These are phyloP conservation scores for Myotis findleyi DNA, from an alignment of 2,797 vertebrate genomes.

Conservation along the genomic window DNA sequence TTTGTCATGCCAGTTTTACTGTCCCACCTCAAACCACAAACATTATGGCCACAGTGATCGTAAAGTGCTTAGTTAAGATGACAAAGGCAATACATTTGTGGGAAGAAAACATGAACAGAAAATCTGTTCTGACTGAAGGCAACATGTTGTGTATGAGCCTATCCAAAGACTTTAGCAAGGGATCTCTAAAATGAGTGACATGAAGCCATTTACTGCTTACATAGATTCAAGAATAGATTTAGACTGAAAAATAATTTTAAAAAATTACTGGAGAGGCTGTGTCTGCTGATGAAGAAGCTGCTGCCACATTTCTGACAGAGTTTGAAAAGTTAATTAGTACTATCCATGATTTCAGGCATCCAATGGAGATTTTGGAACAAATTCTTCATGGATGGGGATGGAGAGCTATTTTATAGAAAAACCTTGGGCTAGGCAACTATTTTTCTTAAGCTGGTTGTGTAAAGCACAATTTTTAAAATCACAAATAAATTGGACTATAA, in stretches of 20 bases:
- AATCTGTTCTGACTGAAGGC: background rate
- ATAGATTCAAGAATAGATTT: background rate
- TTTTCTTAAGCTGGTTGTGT: background rate
- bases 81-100: background rate
- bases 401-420: background rate
- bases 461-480: background rate
- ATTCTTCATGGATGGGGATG: background rate
- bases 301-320: background rate
- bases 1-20: background rate
- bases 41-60: background rate
- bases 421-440: background rate
- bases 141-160: background rate
- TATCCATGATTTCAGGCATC: background rate
- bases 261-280: background rate
- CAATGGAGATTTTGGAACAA: background rate
- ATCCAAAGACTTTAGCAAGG: background rate
- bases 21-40: background rate
- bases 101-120: background rate
- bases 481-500: background rate
- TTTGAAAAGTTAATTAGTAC: background rate
- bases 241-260: background rate
- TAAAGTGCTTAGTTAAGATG: background rate
- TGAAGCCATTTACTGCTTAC: background rate
- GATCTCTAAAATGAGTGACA: background rate
- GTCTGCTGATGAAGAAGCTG: background rate